These are phyloP conservation scores for Scomber colias DNA, from an alignment of 2,113 vertebrate genomes.

Conservation along the genomic window DNA sequence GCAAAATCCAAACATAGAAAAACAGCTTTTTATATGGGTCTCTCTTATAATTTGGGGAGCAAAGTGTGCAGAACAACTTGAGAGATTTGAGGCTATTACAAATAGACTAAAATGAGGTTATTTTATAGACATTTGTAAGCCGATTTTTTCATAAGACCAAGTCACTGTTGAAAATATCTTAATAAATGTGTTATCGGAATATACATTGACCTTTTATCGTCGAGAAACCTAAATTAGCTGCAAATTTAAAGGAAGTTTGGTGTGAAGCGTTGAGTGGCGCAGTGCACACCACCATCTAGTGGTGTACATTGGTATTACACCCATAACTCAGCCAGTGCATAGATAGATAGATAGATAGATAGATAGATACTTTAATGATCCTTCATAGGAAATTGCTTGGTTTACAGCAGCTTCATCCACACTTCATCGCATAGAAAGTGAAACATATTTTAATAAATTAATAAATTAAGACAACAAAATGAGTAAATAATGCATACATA, in stretches of 20 bases:
- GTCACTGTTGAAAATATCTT: rapidly evolving
- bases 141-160: not conserved
- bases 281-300: not conserved
- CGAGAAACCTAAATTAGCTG: rapidly evolving
- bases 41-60: too few species aligned
- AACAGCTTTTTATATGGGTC: not conserved
- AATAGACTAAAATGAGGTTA: rapidly evolving
- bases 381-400: too few species aligned
- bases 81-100: not conserved
- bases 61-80: rapidly evolving
- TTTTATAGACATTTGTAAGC: rapidly evolving
- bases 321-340: not conserved
- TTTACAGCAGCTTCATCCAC: too few species aligned
- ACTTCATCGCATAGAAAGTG: too few species aligned
- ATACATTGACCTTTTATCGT: not conserved
- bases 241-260: conserved; percentile 10
- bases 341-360: not conserved
- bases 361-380: too few species aligned
- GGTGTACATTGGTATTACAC: not conserved
- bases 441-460: too few species aligned
- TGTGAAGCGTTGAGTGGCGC: rapidly evolving
- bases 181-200: not conserved
- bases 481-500: too few species aligned
- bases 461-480: too few species aligned
- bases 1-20: rapidly evolving